Base-by-base conservation (phyloP, 2,797 vertebrate genomes). In the Melopsittacus undulatus region DNA sequence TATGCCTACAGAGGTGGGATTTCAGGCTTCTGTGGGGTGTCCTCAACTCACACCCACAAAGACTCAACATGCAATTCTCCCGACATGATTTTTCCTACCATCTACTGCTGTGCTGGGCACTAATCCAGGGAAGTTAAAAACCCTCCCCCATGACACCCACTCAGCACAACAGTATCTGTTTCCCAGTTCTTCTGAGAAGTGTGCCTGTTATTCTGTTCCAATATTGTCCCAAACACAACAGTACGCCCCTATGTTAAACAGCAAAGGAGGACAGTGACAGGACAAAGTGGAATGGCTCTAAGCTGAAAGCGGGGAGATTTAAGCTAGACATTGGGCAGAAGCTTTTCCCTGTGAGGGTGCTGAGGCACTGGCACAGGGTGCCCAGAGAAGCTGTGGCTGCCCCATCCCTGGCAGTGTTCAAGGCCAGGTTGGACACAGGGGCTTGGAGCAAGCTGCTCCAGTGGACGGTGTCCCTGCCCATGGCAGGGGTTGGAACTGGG, bases 31-130 rank as follows among this genome's bases (percentile, higher is more conserved):
- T 87, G 45, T 45, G 79, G 62, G 84, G 79, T 5, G 13, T 78
- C 95, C 91, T 94, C 87, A 93, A 14, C 70, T 93, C 92, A 92
- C 86, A 84, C 86, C 86, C 90, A 64, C 77, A 82, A 72, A 62
- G 48, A 57, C 57, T 52, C 64, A 72, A 63, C 46, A 30, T 5
- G 10, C 79, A 75, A 9, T 67, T 92, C 92, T 83, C 73, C 75
- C 38, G 1, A 77, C 61, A 1, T 42, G 81, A 88, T 54, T 95
- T 91, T 83, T 87, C 74, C 78, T 90, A 76, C 67, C 61, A 84
- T 88, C 81, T 67, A 83, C 75, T 75, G 61, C 42, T 77, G 62
- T 54, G 56, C 83, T 29, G 84, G 94, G 92, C 84, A 85, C 64
- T 42, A 43, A 70, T 84, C 92, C 92, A 95, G 78, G 36, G 90